A percentile compares a stretch with the other conserved stretches of the same genome.
These are phyloP conservation scores for Drosophila algonquin DNA, from an alignment of 2,888 invertebrate genomes.

Conservation along the genomic window DNA sequence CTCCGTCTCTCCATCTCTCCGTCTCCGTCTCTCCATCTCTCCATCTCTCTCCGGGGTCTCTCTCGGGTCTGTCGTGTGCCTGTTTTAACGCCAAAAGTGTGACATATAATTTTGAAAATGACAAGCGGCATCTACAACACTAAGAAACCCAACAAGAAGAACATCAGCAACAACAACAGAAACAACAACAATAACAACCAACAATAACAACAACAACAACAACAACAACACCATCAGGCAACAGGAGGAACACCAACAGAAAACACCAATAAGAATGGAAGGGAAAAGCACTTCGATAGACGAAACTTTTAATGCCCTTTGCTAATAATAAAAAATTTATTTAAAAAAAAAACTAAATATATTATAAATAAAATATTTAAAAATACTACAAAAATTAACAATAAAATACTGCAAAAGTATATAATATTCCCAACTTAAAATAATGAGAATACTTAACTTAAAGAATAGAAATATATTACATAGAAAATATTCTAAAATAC, in stretches of 20 bases:
- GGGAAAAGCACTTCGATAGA: not conserved
- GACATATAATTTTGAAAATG: slow-evolving; percentile 79
- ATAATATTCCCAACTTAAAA: too few species aligned
- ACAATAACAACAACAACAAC: slow-evolving; percentile 7
- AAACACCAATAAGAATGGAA: slow-evolving; percentile 29
- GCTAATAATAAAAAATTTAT: too few species aligned
- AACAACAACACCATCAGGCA: slow-evolving; percentile 26
- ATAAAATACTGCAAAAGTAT: too few species aligned
- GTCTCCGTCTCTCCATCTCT: not conserved
- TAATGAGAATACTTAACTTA: too few species aligned
- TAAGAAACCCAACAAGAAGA: slow-evolving; percentile 41
- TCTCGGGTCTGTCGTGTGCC: slow-evolving; percentile 67
- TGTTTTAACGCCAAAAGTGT: slow-evolving; percentile 79
- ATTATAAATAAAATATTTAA: too few species aligned
- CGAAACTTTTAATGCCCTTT: not conserved
- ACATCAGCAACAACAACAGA: slow-evolving; percentile 44
- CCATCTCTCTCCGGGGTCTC: not conserved
- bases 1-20: not conserved
- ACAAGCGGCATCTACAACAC: slow-evolving; percentile 54
- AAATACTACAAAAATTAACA: too few species aligned
- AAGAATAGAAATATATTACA: too few species aligned
- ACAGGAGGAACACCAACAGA: slow-evolving; percentile 26
- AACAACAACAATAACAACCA: slow-evolving; percentile 29
- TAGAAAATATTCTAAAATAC: too few species aligned
- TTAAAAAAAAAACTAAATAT: too few species aligned